Evolutionary conservation across 1,140 invertebrate genomes (phyloP).

Genomic region (Drosophila seguyi): DNA sequence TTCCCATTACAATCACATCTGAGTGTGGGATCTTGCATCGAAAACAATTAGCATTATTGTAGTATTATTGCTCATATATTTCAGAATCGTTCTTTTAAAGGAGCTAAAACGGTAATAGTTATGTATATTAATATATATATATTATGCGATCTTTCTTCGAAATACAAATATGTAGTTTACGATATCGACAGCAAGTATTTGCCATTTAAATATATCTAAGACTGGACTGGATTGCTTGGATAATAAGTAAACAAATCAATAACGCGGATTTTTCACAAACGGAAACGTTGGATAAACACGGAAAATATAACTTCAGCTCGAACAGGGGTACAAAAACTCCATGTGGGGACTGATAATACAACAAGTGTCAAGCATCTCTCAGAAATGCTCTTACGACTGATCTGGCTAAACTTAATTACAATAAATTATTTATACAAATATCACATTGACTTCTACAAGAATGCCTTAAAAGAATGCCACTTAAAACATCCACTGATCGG

Average conservation of each 20-base stretch:
- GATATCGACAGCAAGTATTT: slow-evolving; percentile 29
- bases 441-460: slow-evolving; percentile 17
- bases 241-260: slow-evolving; percentile 32
- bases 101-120: too few relatives aligned
- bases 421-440: slow-evolving; percentile 27
- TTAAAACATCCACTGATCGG: slow-evolving; percentile 34
- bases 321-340: slow-evolving; percentile 23
- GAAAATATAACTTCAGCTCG: slow-evolving; percentile 5
- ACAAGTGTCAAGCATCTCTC: slow-evolving; percentile 42
- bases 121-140: too few relatives aligned
- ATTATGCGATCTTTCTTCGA: slow-evolving; percentile 9
- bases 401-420: slow-evolving; percentile 8
- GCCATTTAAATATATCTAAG: slow-evolving; percentile 7
- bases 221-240: slow-evolving; percentile 17
- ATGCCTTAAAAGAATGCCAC: not conserved
- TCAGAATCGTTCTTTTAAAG: not conserved
- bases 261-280: slow-evolving; percentile 35
- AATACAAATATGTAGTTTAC: not conserved
- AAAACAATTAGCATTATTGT: slow-evolving; percentile 6
- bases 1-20: slow-evolving; percentile 46
- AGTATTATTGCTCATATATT: slow-evolving; percentile 21
- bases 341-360: slow-evolving; percentile 16
- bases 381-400: slow-evolving; percentile 35
- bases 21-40: slow-evolving; percentile 33
- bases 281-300: slow-evolving; percentile 27